A percentile compares a stretch with the other conserved stretches of the same genome.
phyloP scores from a whole-genome alignment of 2,797 vertebrate species.

The Dipus sagitta region DNA sequence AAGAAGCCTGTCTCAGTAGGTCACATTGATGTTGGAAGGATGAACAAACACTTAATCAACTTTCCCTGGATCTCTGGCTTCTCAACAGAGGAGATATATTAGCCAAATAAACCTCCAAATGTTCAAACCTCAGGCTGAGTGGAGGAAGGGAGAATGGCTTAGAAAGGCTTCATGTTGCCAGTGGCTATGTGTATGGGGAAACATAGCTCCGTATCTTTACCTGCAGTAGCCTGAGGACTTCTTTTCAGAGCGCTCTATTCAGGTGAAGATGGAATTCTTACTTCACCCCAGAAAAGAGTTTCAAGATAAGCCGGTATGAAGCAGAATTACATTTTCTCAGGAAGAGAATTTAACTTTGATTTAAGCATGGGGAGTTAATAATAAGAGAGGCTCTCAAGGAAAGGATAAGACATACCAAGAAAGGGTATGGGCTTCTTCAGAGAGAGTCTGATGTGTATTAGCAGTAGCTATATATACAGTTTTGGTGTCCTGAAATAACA shows the following conservation, averaged over 20 bases:
- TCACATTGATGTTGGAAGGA: background rate
- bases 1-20: background rate
- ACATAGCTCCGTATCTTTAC: background rate
- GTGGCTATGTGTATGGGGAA: background rate
- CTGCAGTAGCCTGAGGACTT: background rate
- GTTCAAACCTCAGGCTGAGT: background rate
- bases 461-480: background rate
- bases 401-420: background rate
- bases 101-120: background rate
- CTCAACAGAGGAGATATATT: background rate
- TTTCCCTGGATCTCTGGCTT: background rate
- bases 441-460: background rate
- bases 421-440: background rate
- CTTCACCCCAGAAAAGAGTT: background rate
- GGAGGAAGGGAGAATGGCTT: background rate
- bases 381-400: background rate
- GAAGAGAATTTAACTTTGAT: background rate
- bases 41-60: background rate
- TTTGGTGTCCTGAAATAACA: background rate
- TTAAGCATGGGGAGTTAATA: background rate
- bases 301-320: background rate
- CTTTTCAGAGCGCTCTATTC: background rate
- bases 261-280: background rate
- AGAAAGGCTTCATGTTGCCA: background rate
- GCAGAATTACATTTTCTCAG: background rate